Evolutionary conservation across 2,888 invertebrate species (phyloP), one percentile per base, ranked within the genome.

Genomic region (Keiferia lycopersicella): DNA sequence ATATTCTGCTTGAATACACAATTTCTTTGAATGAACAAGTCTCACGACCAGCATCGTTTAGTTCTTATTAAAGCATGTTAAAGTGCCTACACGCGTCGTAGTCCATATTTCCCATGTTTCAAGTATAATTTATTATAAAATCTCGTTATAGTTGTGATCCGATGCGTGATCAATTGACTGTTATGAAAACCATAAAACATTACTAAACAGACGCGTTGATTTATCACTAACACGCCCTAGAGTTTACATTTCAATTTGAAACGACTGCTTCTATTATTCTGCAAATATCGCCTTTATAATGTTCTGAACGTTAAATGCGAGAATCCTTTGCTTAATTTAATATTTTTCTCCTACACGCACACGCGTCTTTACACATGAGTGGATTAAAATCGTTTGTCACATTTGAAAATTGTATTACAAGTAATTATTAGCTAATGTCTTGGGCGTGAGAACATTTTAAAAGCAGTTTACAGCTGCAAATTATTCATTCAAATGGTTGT

Each of bases 91-190:
- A 77, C 84, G 80, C 79, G 82, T 73, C 48, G 8, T 73, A 41
- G 48, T 68, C 67, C 75, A 73, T 68, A 71, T 73, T 81, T 84
- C 78, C 77, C 79, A 81, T 80, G 77, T 82, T 82, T 78, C 77
- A 76, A 69, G 67, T 66, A 78, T 76, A 81, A 81, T 82, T 81
- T 84, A 85, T 78, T 72, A 79, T 68, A 70, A 69, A 34, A 72
- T 75, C 70, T 73, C 75, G 75, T 71, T 71, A 68, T 73, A 71
- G 60, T 73, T 80, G 83, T 83, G 81, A 80, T 73, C 67, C 75
- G 83, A 88, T 83, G 85, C 88, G 81, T 82, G 80, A 83, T 87
- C 86, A 90, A 91, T 90, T 87, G 88, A 81, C 80, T 91, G 89
- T 90, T 87, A 88, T 83, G 77, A 73, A 88, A 88, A 86, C 88